Base-by-base conservation (phyloP, 2,113 vertebrate genomes). In the Bubo bubo region DNA sequence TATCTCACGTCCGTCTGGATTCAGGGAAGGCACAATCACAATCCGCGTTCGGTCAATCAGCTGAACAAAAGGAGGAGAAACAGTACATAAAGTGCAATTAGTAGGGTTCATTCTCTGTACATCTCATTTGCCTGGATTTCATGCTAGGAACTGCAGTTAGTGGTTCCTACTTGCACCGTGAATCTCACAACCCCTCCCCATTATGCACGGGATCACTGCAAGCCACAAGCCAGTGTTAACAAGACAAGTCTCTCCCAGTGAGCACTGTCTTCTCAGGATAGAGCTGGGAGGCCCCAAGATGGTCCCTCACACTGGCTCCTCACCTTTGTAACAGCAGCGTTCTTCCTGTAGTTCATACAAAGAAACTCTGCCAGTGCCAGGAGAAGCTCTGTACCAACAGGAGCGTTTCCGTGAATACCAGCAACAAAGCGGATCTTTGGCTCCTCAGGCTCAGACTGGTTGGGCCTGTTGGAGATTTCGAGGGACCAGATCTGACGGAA, bases 301-400 rank as follows among this genome's bases (percentile, higher is more conserved):
- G 5, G 1, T 32, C 28, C 67, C 41, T 37, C 5, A 7, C 32
- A 30, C 7, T 4, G 32, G 45, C 55, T 52, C 86, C 98, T 97
- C 96, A 99, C 99, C 98, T 98, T 99, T 83, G 99, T 99, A 91
- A 99, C 98, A 71, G 98, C 98, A 79, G 97, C 49, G 8, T 99
- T 99, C 97, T 99, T 99, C 95, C 98, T 99, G 94, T 99, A 99
- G 98, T 99, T 99, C 97, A 99, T 98, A 88, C 99, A 99, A 68
- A 99, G 98, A 87, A 99, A 99, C 73, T 99, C 98, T 64, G 99
- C 99, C 97, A 99, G 98, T 58, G 99, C 98, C 98, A 99, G 98
- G 84, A 99, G 99, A 84, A 99, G 98, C 96, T 99, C 99, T 2
- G 99, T 99, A 90, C 99, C 99, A 35, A 99, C 99, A 0, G 99